Conservation (phyloP, 2,797 vertebrate species). For the Enteromius treurensis region DNA sequence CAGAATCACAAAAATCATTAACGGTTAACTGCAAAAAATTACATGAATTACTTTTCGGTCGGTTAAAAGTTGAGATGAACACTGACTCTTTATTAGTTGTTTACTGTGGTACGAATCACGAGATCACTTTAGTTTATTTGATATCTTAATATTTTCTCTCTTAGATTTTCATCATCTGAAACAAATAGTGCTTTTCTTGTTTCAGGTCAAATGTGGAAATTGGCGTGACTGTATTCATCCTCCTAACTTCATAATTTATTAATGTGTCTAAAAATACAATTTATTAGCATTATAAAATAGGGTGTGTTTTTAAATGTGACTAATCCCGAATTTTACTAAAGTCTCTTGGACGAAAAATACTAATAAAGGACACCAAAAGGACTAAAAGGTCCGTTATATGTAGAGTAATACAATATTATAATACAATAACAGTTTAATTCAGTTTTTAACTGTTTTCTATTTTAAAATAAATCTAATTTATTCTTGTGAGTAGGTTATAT, state of each 20-base stretch:
- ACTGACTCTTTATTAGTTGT: neutral
- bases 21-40: neutral
- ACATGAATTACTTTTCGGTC: neutral
- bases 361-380: neutral
- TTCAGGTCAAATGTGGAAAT: neutral
- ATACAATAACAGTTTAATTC: neutral
- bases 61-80: conserved; percentile 1
- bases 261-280: neutral
- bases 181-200: neutral
- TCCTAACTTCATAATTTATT: neutral
- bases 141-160: neutral
- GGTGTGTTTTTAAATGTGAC: neutral
- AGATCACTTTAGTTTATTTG: neutral
- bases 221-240: neutral
- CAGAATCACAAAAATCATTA: neutral
- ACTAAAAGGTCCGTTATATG: neutral
- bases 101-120: neutral
- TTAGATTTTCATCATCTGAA: neutral
- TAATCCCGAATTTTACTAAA: neutral
- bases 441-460: neutral
- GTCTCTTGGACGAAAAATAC: neutral
- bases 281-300: neutral
- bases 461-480: neutral
- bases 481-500: neutral
- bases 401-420: neutral